Base-by-base conservation (phyloP, 2,797 vertebrate species). In the Tamandua tetradactyla region DNA sequence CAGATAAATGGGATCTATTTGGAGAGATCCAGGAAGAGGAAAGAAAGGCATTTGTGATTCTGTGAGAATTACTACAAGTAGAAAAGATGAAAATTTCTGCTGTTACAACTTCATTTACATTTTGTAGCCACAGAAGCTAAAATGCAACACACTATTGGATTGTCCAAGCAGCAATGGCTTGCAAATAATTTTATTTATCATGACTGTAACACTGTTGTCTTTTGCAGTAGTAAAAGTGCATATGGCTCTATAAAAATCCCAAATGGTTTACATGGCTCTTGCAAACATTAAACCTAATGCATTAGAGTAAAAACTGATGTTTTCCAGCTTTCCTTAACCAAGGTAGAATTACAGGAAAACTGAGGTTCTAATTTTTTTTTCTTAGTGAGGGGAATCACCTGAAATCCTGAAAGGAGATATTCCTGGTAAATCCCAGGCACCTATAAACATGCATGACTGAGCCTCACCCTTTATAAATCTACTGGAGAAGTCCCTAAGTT, bases 1-100 rank as follows among this genome's bases (percentile, higher is more conserved):
- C 98, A 98, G 97, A 98, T 98, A 98, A 98, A 98, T 98, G 98
- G 97, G 93, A 97, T 98, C 97, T 98, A 98, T 98, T 98, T 98
- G 97, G 97, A 98, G 98, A 98, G 97, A 98, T 98, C 94, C 96
- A 97, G 97, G 97, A 98, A 98, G 87, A 87, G 98, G 93, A 95
- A 94, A 96, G 90, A 97, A 95, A 96, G 96, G 94, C 87, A 85
- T 97, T 97, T 91, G 92, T 95, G 96, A 89, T 81, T 94, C 92
- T 88, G 57, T 49, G 92, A 95, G 91, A 95, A 96, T 98, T 97
- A 95, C 94, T 97, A 96, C 89, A 93, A 96, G 74, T 35, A 91
- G 84, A 95, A 94, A 97, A 94, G 94, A 97, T 84, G 72, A 95
- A 95, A 87, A 94, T 97, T 93, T 96, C 89, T 96, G 42, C 74